Evolutionary conservation across 53 echinoderm and acorn worm species (phyloP), one percentile per base, ranked within the genome.

Genomic region (Hippasteria phrygiana): DNA sequence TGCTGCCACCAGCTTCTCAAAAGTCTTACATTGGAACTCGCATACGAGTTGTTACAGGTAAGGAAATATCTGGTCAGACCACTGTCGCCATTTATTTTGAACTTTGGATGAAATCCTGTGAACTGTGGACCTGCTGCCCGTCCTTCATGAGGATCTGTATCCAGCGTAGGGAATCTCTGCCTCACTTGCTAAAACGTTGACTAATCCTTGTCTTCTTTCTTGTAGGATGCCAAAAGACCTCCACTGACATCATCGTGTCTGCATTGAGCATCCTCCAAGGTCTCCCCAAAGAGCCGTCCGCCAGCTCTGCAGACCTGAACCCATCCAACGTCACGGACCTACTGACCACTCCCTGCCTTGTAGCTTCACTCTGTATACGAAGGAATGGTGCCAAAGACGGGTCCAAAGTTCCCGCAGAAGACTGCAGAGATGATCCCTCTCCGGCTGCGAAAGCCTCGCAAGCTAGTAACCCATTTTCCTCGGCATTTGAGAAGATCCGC

Each of bases 321-420:
- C 77, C 73, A n/a, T 48, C 79, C 24, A 89, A 22, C 31, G 65
- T 43, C 28, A 51, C 47, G 16, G 66, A 91, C 33, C 78, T 71
- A 16, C 29, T 77, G 14, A 80, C 77, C 69, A 78, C 83, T 53
- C 94, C 94, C 28, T 94, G 89, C 40, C 91, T 94, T 14, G 43
- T 94, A 36, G 89, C 94, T 4, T 91, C 91, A 48, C 59, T 94
- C 39, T 88, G 94, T 91, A 78, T 94, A 91, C 88, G 91, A 63
- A 85, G 78, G 32, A 34, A 71, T 36, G 36, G 35, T 6, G 71
- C 47, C 24, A 17, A 28, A 10, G 12, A 10, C 11, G 36, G 47
- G 1, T 22, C 70, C n/a, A 48, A n/a, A n/a, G n/a, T 51, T 35
- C 42, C 85, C 1, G 45, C 39, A 18, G 70, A 51, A 26, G 85